Evolutionary conservation across 2,113 vertebrate genomes (phyloP).

Genomic region (Harpagus bidentatus): DNA sequence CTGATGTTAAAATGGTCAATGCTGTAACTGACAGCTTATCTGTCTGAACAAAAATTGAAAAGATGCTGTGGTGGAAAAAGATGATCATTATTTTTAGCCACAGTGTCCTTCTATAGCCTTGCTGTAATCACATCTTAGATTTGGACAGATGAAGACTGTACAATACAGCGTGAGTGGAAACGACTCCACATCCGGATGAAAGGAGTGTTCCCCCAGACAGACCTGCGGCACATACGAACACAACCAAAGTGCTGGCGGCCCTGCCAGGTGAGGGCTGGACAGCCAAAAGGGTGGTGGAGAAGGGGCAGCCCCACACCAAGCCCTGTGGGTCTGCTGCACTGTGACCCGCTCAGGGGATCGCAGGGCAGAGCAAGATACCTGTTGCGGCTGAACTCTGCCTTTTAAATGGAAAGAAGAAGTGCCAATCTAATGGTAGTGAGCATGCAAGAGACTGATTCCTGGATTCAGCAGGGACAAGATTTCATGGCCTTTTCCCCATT

Average conservation of each 20-base stretch:
- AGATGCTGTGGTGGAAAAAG: not conserved
- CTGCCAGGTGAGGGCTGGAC: too few species aligned
- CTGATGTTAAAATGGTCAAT: not conserved
- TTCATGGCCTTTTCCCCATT: not conserved
- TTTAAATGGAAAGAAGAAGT: not conserved
- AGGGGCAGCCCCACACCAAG: too few species aligned
- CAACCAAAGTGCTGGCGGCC: not conserved
- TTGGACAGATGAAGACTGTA: fast-evolving
- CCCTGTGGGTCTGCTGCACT: too few species aligned
- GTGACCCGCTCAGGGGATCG: fast-evolving
- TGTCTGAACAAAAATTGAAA: not conserved
- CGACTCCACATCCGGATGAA: fast-evolving
- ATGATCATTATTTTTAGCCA: not conserved
- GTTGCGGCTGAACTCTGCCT: not conserved
- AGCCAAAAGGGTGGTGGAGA: fast-evolving
- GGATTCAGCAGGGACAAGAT: not conserved
- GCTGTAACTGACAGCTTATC: not conserved
- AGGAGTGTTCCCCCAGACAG: fast-evolving
- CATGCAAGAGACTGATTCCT: not conserved
- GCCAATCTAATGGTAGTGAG: not conserved
- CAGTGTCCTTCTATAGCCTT: not conserved
- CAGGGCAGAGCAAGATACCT: not conserved
- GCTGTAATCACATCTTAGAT: not conserved
- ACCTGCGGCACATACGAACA: fast-evolving
- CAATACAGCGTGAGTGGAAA: not conserved